Base-by-base conservation (phyloP, 2,888 invertebrate species). In the Dastarcus helophoroides region DNA sequence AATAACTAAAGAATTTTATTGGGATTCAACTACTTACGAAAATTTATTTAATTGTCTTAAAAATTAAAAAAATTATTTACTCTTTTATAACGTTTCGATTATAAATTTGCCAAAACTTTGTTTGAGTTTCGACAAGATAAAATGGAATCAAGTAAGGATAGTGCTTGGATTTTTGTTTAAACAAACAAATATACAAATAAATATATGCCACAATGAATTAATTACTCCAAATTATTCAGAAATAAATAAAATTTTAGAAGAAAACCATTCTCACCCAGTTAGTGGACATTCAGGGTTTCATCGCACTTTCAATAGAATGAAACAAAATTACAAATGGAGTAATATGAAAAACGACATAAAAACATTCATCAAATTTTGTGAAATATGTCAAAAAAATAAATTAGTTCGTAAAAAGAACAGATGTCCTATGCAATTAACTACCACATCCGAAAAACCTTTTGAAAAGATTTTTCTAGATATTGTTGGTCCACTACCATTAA, bases 311-410 rank as follows among this genome's bases (percentile, higher is more conserved):
- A 43, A 40, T 14, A 32, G 39, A 36, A 41, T 51, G n/a, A 44
- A 41, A 40, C 26, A 41, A 32, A 32, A 41, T 8, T 53, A 44
- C 32, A 41, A 45, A 31, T 55, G 55, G 54, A 32, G 33, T 9
- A 42, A 38, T 3, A 53, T 57, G 50, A 51, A 47, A 35, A 35
- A 37, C 3, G 48, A 54, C 29, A 51, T 57, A 4, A 44, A 47
- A 39, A 30, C 38, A 29, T 51, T 43, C 35, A 44, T 56, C 17
- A 46, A 47, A 37, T 33, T 21, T 11, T 56, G 53, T 26, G 39
- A 45, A 32, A 37, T 36, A 5, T 57, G 54, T 36, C 53, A 55
- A 42, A n/a, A n/a, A n/a, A 50, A 50, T 29, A 55, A 53, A 39
- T 25, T 37, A 19, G 32, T 32, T 10, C 31, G 39, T 7, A 38